Evolutionary conservation across 2,797 vertebrate species (phyloP).

Genomic region (Pangasius larnaudii): DNA sequence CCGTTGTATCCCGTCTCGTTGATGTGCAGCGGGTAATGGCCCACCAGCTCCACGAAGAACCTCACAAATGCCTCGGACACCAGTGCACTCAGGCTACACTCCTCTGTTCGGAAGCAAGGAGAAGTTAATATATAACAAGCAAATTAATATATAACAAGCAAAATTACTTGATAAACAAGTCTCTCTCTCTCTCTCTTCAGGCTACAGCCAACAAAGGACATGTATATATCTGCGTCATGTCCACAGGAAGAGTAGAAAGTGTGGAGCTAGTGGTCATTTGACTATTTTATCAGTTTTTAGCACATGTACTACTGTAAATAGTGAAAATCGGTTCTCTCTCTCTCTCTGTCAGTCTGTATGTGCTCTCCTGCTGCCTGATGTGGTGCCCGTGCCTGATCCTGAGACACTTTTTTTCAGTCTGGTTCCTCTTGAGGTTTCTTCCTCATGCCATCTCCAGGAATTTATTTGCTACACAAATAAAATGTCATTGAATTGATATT

Average conservation of each 20-base stretch:
- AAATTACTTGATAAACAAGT: not conserved
- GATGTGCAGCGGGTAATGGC: slow-evolving; percentile 94
- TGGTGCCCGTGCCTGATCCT: not conserved
- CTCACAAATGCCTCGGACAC: slow-evolving; percentile 94
- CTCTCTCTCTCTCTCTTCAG: not conserved
- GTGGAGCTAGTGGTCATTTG: not conserved
- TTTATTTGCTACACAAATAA: not conserved
- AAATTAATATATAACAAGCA: not conserved
- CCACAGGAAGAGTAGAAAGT: too few species aligned
- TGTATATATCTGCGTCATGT: not conserved
- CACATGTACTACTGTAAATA: not conserved
- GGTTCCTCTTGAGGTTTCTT: not conserved
- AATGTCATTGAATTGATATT: not conserved
- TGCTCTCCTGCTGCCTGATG: not conserved
- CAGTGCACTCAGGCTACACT: slow-evolving; percentile 80
- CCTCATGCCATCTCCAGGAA: not conserved
- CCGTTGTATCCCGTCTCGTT: slow-evolving; percentile 78
- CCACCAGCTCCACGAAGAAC: slow-evolving; percentile 94
- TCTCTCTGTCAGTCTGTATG: not conserved
- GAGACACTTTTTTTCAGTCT: not conserved
- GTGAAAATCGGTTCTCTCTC: not conserved
- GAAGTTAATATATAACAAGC: not conserved
- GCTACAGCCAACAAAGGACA: not conserved
- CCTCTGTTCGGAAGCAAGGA: slow-evolving; percentile 53
- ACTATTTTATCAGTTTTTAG: not conserved